Evolutionary conservation across 2,113 vertebrate species (phyloP).

Genomic region (Rhipidura dahli): DNA sequence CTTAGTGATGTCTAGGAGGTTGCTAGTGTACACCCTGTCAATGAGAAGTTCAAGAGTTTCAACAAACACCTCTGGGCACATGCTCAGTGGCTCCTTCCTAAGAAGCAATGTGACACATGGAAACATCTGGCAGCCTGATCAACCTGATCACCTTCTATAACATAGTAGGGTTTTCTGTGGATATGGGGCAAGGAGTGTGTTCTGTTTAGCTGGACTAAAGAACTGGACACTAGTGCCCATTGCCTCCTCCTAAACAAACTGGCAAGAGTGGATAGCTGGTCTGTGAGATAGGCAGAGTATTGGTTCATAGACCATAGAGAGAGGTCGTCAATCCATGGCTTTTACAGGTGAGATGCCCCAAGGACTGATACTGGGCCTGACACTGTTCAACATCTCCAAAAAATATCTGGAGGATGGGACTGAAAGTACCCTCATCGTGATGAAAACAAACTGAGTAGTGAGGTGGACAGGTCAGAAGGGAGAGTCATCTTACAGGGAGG

Average conservation of each 20-base stretch:
- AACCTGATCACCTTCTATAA: neutral
- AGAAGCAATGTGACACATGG: neutral
- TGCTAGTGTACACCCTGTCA: neutral
- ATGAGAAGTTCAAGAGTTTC: neutral
- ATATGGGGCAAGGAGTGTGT: neutral
- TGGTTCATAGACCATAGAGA: neutral
- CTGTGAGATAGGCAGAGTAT: neutral
- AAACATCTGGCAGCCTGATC: neutral
- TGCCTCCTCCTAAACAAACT: neutral
- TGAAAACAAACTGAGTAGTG: neutral
- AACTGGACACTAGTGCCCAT: neutral
- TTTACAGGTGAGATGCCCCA: neutral
- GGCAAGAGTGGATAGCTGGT: no score
- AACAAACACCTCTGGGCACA: fast-evolving
- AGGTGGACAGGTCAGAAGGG: neutral
- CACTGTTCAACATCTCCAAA: neutral
- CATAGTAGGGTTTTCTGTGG: neutral
- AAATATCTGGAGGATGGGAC: neutral
- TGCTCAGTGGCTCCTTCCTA: neutral
- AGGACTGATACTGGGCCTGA: neutral
- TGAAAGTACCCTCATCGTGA: neutral
- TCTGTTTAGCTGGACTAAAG: neutral
- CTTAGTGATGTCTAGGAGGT: neutral
- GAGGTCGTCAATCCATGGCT: neutral
- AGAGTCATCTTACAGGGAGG: neutral